Evolutionary conservation across 2,113 vertebrate species (phyloP).

Genomic region (Spizaetus ornatus): DNA sequence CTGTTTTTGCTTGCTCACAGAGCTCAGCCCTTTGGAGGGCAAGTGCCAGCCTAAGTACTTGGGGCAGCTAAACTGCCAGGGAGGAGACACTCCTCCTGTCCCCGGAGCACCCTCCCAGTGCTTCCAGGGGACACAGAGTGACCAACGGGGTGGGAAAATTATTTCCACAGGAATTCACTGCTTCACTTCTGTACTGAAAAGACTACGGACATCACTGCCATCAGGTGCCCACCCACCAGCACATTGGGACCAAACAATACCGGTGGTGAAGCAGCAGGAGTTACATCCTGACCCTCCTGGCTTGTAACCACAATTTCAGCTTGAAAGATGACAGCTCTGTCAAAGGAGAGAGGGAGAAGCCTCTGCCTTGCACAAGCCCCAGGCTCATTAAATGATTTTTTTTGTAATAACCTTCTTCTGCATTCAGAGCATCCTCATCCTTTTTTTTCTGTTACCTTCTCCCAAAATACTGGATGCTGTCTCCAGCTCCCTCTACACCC

Average conservation of each 20-base stretch:
- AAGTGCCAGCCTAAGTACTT: not conserved
- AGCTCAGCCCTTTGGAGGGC: not conserved
- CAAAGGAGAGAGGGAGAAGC: not conserved
- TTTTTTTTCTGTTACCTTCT: not conserved
- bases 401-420: not conserved
- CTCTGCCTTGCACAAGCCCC: not conserved
- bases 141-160: not conserved
- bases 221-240: not conserved
- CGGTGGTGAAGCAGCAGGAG: not conserved
- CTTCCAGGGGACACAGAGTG: not conserved
- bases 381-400: not conserved
- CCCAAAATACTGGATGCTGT: not conserved
- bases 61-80: not conserved
- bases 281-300: not conserved
- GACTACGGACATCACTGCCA: not conserved
- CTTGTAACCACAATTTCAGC: not conserved
- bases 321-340: not conserved
- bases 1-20: not conserved
- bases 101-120: not conserved
- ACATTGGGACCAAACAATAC: not conserved
- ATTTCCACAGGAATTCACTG: not conserved
- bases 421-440: not conserved
- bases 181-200: not conserved
- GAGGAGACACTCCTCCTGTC: fast-evolving
- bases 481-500: not conserved